Conservation (phyloP, 2,113 vertebrate species). For the Arizona elegans region DNA sequence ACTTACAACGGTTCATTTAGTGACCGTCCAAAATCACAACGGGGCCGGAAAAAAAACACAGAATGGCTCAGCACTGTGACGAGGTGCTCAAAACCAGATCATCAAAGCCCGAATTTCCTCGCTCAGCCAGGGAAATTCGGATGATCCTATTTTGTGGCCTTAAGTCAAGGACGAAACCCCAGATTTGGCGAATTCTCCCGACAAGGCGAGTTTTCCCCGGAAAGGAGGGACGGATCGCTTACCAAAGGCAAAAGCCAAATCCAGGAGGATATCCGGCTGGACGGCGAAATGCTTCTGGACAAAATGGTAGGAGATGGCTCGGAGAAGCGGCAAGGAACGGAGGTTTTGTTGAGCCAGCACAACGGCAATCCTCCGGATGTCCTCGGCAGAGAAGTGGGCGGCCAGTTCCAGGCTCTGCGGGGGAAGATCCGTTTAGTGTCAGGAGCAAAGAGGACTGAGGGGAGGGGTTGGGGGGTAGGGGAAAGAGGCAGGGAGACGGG, state of each 20-base stretch:
- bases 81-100: too few species aligned
- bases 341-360: conserved; percentile 75
- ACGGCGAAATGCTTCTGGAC: conserved; percentile 78
- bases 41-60: too few species aligned
- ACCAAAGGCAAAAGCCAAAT: conserved; percentile 84
- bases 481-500: not conserved
- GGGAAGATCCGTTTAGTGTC: not conserved
- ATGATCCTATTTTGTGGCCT: too few species aligned
- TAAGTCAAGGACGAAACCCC: too few species aligned
- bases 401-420: conserved; percentile 84
- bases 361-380: conserved; percentile 73
- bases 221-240: conserved; percentile 20
- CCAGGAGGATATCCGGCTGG: conserved; percentile 70
- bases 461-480: not conserved
- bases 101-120: too few species aligned
- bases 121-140: too few species aligned
- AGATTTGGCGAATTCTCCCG: too few species aligned
- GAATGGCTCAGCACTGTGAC: too few species aligned
- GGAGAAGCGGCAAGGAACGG: conserved; percentile 79
- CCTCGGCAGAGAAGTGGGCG: conserved; percentile 77
- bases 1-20: too few species aligned
- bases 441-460: rapidly evolving
- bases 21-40: too few species aligned
- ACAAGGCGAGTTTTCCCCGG: too few species aligned
- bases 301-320: conserved; percentile 86